Conservation (phyloP, 1,140 invertebrate species). For the Dinothrombium tinctorium region DNA sequence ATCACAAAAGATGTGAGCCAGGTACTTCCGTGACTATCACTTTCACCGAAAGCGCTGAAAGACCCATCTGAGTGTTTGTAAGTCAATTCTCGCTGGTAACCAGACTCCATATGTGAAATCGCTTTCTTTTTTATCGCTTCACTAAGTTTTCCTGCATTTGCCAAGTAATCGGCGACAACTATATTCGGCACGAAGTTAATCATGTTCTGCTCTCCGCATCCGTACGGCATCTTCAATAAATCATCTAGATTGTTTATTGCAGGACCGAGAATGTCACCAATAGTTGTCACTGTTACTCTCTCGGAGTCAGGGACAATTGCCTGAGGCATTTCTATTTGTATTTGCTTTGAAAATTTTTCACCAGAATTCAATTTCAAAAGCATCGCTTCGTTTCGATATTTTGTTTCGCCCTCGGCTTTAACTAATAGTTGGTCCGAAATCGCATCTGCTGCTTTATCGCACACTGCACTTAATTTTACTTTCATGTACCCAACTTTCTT, state of each 20-base stretch:
- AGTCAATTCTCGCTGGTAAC: slow-evolving; percentile 75
- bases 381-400: slow-evolving; percentile 45
- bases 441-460: slow-evolving; percentile 31
- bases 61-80: slow-evolving; percentile 74
- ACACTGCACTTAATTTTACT: slow-evolving; percentile 36
- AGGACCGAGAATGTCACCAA: slow-evolving; percentile 48
- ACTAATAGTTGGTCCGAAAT: slow-evolving; percentile 42
- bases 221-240: slow-evolving; percentile 52
- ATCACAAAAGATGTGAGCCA: slow-evolving; percentile 90
- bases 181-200: slow-evolving; percentile 74
- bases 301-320: slow-evolving; percentile 46
- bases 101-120: slow-evolving; percentile 46
- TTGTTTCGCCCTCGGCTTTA: slow-evolving; percentile 50
- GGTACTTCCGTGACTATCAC: slow-evolving; percentile 58
- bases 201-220: slow-evolving; percentile 88
- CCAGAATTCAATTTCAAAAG: slow-evolving; percentile 35
- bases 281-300: slow-evolving; percentile 41
- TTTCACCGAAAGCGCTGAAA: slow-evolving; percentile 73
- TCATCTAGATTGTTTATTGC: slow-evolving; percentile 41
- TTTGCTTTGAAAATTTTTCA: slow-evolving; percentile 21
- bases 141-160: slow-evolving; percentile 30
- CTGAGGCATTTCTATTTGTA: slow-evolving; percentile 35
- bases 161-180: slow-evolving; percentile 53
- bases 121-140: slow-evolving; percentile 43
- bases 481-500: slow-evolving; percentile 46